Conservation (phyloP, 2,888 invertebrate species). For the Coelinius sp. region DNA sequence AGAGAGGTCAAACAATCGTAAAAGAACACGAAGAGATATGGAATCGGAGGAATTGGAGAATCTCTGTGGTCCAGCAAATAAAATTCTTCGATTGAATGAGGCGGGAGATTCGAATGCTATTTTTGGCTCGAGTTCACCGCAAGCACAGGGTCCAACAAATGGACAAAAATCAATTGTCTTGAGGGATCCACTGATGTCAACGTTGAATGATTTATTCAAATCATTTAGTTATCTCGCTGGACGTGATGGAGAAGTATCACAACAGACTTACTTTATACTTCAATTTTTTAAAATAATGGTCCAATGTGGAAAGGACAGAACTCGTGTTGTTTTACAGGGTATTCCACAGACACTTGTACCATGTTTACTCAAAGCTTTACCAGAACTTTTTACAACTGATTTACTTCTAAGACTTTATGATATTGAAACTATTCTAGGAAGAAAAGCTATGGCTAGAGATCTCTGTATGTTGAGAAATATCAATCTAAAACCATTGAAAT, state of each 20-base stretch:
- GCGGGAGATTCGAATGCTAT: constrained; percentile 75
- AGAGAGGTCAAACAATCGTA: constrained; percentile 72
- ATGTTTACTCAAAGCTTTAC: constrained; percentile 84
- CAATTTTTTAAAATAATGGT: constrained; percentile 84
- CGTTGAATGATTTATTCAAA: constrained; percentile 80
- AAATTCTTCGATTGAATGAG: constrained; percentile 78
- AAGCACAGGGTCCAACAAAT: constrained; percentile 59
- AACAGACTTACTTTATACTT: constrained; percentile 87
- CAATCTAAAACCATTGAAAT: constrained; percentile 73
- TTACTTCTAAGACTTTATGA: constrained; percentile 86
- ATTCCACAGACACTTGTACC: constrained; percentile 83
- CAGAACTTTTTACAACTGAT: constrained; percentile 82
- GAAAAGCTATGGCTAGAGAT: constrained; percentile 89
- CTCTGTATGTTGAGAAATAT: constrained; percentile 89
- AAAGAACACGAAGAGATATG: constrained; percentile 75
- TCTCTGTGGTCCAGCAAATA: constrained; percentile 73
- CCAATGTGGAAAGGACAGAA: constrained; percentile 82
- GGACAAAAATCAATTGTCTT: constrained; percentile 68
- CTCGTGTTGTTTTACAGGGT: constrained; percentile 80
- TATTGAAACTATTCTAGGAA: constrained; percentile 80
- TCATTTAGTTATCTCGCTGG: constrained; percentile 81
- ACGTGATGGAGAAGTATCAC: constrained; percentile 84
- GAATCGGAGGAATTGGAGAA: constrained; percentile 75
- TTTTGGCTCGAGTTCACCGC: constrained; percentile 70
- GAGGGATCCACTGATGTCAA: constrained; percentile 77